phyloP scores from a whole-genome alignment of 2,113 vertebrate species.

The Halcyon senegalensis region DNA sequence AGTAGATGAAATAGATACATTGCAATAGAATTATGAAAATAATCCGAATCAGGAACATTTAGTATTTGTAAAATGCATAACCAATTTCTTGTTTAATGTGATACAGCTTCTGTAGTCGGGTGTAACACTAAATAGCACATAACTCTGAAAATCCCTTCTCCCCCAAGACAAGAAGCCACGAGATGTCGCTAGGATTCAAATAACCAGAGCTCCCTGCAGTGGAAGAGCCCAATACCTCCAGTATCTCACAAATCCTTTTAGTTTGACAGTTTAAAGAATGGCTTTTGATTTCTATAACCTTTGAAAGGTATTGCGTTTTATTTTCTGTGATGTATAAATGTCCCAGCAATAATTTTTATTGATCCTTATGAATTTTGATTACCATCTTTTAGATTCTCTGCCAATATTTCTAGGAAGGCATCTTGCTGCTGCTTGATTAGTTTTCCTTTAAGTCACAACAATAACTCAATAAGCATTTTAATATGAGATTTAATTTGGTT shows the following conservation, averaged over 20 bases:
- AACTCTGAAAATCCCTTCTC: rapidly evolving
- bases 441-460: not conserved
- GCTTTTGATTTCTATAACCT: not conserved
- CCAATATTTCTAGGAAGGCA: not conserved
- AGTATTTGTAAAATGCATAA: not conserved
- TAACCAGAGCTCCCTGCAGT: not conserved
- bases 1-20: not conserved
- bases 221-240: rapidly evolving
- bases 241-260: not conserved
- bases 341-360: not conserved
- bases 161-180: not conserved
- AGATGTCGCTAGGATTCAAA: slow-evolving; percentile 46
- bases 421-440: not conserved
- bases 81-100: not conserved
- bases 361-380: not conserved
- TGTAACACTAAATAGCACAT: rapidly evolving
- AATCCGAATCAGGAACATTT: rapidly evolving
- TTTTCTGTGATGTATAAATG: rapidly evolving
- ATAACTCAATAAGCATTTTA: not conserved
- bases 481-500: not conserved
- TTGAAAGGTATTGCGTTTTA: rapidly evolving
- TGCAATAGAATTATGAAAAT: not conserved
- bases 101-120: rapidly evolving
- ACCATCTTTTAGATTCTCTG: not conserved
- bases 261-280: rapidly evolving